Conservation (phyloP, 2,113 vertebrate genomes). For the Saguinus midas region DNA sequence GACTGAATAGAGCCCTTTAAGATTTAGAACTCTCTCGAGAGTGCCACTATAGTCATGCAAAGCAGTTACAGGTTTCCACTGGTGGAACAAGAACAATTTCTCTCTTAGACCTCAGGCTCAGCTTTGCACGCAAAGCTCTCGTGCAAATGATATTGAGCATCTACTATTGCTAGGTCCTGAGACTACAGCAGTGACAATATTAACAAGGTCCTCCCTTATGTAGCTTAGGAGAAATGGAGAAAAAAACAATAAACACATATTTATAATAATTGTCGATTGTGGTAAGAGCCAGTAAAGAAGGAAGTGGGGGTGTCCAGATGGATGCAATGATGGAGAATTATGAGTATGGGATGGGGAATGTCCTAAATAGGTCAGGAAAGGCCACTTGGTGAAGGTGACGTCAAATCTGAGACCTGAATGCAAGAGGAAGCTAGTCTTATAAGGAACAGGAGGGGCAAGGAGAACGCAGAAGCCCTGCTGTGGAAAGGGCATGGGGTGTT, state of each 20-base stretch:
- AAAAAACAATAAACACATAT: background rate
- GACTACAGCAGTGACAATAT: background rate
- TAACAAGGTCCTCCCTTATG: background rate
- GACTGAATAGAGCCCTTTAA: no score
- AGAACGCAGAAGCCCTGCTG: background rate
- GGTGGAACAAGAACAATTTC: background rate
- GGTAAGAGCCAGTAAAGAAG: background rate
- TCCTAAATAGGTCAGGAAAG: background rate
- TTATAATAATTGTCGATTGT: background rate
- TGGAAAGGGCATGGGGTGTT: background rate
- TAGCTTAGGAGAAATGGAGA: background rate
- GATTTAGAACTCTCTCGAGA: background rate
- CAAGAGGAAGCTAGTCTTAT: background rate
- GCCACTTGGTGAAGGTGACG: fast-evolving
- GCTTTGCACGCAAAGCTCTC: background rate
- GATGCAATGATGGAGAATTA: background rate
- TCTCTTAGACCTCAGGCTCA: background rate
- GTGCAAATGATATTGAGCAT: background rate
- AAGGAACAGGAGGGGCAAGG: background rate
- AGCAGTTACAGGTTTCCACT: background rate
- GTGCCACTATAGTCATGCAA: no score
- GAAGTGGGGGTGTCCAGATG: fast-evolving
- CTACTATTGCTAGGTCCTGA: background rate
- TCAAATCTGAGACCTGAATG: background rate
- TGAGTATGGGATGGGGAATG: no score